Conservation (phyloP, 23 tunicate genomes). For the Halocynthia aurantium region DNA sequence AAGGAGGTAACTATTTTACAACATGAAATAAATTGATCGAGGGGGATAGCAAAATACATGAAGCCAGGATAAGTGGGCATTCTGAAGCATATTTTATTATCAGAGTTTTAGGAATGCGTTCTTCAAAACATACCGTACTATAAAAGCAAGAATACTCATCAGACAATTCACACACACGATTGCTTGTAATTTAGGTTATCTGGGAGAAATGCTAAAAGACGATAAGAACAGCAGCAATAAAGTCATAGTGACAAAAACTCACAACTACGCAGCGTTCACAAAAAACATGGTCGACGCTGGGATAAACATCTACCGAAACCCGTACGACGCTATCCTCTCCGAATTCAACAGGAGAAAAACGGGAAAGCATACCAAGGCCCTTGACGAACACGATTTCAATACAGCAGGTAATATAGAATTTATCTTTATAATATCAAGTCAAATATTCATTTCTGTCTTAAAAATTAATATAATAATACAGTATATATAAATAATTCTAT, state of each 20-base stretch:
- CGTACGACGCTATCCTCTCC: conserved; percentile 16
- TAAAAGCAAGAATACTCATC: too few relatives aligned
- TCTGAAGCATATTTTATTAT: too few relatives aligned
- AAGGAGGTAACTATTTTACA: conserved; percentile 15
- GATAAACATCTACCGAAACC: conserved; percentile 14
- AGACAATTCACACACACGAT: too few relatives aligned
- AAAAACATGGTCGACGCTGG: background rate
- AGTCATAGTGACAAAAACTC: conserved; percentile 17
- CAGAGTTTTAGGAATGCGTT: too few relatives aligned
- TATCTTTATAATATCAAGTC: too few relatives aligned
- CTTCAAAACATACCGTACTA: too few relatives aligned
- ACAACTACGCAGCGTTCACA: background rate
- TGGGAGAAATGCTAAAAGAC: conserved; percentile 4
- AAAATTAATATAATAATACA: too few relatives aligned
- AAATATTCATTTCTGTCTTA: too few relatives aligned
- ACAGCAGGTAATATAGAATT: conserved; percentile 17
- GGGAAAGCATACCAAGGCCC: conserved; percentile 1
- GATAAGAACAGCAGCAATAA: background rate
- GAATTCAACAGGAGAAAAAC: conserved; percentile 13
- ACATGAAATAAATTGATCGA: background rate
- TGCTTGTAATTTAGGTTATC: background rate
- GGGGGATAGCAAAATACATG: too few relatives aligned
- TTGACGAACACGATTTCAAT: conserved; percentile 1
- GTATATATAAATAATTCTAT: too few relatives aligned
- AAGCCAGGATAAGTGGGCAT: too few relatives aligned